These are phyloP conservation scores for Nerophis ophidion DNA, from an alignment of 2,113 vertebrate genomes.

Conservation along the genomic window DNA sequence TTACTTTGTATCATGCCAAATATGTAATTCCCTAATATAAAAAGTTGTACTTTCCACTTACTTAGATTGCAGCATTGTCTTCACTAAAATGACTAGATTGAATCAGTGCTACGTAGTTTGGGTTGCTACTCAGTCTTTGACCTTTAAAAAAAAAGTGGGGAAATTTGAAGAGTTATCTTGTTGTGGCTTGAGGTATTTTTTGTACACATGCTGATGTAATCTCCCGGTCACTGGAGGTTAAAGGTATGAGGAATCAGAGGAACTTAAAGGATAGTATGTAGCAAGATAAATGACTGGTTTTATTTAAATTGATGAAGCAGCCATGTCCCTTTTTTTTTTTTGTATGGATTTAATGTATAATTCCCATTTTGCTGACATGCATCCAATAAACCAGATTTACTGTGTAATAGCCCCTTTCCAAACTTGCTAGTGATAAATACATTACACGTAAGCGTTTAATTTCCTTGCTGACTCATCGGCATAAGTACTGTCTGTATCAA, in stretches of 20 bases:
- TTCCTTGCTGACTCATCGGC: conserved; percentile 13
- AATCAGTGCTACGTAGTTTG: background rate
- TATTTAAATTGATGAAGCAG: conserved; percentile 55
- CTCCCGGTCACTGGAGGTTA: conserved; percentile 16
- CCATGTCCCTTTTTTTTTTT: conserved; percentile 28
- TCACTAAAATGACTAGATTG: background rate
- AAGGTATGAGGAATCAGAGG: conserved; percentile 2
- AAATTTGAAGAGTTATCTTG: conserved; percentile 12
- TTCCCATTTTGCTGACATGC: conserved; percentile 27
- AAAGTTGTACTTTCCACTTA: background rate
- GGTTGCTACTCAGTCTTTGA: background rate
- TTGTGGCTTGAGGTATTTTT: conserved; percentile 17
- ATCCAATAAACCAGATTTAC: conserved; percentile 23
- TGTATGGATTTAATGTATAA: conserved; percentile 12
- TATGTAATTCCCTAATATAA: background rate
- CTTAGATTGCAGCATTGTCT: background rate
- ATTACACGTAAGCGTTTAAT: background rate
- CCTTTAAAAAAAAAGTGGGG: background rate
- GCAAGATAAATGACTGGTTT: conserved; percentile 54
- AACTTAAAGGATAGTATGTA: conserved; percentile 19
- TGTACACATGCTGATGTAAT: conserved; percentile 18
- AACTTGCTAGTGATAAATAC: background rate
- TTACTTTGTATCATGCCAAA: background rate
- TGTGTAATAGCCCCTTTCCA: background rate
- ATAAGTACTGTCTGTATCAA: conserved; percentile 1